Conservation (phyloP, 2,113 vertebrate species). For the Chamaea fasciata region DNA sequence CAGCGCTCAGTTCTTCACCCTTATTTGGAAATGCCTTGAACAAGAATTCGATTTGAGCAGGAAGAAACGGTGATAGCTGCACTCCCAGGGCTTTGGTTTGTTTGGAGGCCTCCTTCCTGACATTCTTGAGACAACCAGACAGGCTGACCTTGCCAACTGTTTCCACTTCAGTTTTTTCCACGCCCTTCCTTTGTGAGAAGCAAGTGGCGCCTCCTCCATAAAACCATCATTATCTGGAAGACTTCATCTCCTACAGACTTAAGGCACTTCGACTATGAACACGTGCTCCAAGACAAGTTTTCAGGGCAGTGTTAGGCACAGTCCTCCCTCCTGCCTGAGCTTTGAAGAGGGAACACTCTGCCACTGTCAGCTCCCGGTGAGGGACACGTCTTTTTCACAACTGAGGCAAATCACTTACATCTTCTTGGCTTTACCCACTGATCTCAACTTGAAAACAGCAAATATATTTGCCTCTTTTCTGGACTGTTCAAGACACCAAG, state of each 20-base stretch:
- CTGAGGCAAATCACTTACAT: neutral
- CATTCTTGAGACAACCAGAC: neutral
- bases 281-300: neutral
- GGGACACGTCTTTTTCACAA: neutral
- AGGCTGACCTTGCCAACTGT: neutral
- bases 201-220: neutral
- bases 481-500: neutral
- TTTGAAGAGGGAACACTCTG: neutral
- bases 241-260: neutral
- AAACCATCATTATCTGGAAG: neutral
- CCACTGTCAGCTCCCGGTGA: neutral
- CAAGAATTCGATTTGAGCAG: neutral
- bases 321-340: neutral
- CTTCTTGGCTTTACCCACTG: neutral
- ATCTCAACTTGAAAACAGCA: neutral
- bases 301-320: neutral
- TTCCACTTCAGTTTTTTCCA: neutral
- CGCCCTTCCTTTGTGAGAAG: neutral
- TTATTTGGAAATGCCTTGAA: constrained; percentile 42
- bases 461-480: neutral
- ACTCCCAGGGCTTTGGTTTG: neutral
- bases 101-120: constrained; percentile 23
- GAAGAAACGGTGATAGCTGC: neutral
- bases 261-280: neutral
- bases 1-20: neutral